phyloP scores from a whole-genome alignment of 2,797 vertebrate genomes.

The Mus minutoides region DNA sequence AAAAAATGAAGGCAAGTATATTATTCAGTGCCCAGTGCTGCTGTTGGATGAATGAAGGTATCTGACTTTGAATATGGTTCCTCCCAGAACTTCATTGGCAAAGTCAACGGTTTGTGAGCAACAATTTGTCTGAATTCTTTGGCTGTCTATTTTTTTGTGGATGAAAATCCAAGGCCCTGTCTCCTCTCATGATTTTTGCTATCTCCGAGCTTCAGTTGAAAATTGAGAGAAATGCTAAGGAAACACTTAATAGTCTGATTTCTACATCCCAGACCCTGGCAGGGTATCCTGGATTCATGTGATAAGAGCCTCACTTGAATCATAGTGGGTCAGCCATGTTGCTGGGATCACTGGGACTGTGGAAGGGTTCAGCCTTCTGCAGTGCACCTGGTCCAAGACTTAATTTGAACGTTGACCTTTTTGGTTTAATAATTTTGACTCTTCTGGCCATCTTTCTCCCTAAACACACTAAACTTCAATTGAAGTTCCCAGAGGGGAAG shows the following conservation, averaged over 20 bases:
- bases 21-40: constrained; percentile 36
- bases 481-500: constrained; percentile 67
- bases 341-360: constrained; percentile 33
- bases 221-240: constrained; percentile 68
- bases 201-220: constrained; percentile 65
- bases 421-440: constrained; percentile 82
- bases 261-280: constrained; percentile 79
- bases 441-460: constrained; percentile 76
- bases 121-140: constrained; percentile 69
- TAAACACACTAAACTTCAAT: constrained; percentile 66
- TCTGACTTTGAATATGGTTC: constrained; percentile 62
- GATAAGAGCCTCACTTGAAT: constrained; percentile 72
- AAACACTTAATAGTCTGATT: constrained; percentile 75
- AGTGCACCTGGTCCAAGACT: constrained; percentile 68
- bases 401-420: constrained; percentile 84
- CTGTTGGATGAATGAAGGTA: constrained; percentile 59
- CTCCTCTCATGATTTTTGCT: constrained; percentile 74
- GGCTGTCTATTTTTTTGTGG: constrained; percentile 28
- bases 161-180: constrained; percentile 64
- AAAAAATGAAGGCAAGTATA: constrained; percentile 35
- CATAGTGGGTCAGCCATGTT: constrained; percentile 77
- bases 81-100: constrained; percentile 67
- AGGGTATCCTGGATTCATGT: constrained; percentile 60
- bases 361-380: constrained; percentile 73
- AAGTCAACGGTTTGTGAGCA: constrained; percentile 63